Evolutionary conservation across 2,797 vertebrate genomes (phyloP).

Genomic region (Lepidocolaptes lacrymiger): DNA sequence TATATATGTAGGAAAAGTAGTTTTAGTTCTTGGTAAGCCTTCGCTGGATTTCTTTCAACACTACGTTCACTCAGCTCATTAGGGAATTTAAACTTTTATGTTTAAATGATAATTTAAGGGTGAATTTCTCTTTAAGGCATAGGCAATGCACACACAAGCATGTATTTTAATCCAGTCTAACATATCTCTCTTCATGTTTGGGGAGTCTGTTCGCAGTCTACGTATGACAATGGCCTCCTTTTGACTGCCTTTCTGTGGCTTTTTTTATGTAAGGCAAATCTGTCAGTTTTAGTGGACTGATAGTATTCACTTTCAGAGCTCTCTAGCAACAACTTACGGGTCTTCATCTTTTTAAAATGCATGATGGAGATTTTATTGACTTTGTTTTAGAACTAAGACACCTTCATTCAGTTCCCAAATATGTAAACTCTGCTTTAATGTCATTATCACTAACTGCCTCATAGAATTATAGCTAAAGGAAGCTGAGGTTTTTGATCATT

Average conservation of each 20-base stretch:
- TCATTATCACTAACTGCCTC: neutral
- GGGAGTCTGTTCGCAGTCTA: neutral
- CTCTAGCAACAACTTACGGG: neutral
- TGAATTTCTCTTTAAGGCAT: neutral
- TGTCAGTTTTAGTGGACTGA: neutral
- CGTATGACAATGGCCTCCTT: fast-evolving
- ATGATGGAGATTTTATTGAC: neutral
- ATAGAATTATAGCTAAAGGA: neutral
- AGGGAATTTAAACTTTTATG: neutral
- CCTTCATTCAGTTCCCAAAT: neutral
- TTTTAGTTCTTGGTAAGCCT: neutral
- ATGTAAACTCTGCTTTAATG: neutral
- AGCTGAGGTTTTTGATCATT: fast-evolving
- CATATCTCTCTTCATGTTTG: neutral
- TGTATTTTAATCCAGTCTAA: neutral
- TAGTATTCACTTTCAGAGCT: neutral
- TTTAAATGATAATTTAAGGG: neutral
- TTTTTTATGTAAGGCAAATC: neutral
- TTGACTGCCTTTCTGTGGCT: neutral
- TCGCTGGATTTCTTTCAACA: neutral
- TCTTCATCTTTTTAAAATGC: neutral
- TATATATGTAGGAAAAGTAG: neutral
- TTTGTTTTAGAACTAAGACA: neutral
- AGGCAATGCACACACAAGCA: neutral
- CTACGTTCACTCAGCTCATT: neutral